Base-by-base conservation (phyloP, 2,113 vertebrate species). In the Rhea americana region DNA sequence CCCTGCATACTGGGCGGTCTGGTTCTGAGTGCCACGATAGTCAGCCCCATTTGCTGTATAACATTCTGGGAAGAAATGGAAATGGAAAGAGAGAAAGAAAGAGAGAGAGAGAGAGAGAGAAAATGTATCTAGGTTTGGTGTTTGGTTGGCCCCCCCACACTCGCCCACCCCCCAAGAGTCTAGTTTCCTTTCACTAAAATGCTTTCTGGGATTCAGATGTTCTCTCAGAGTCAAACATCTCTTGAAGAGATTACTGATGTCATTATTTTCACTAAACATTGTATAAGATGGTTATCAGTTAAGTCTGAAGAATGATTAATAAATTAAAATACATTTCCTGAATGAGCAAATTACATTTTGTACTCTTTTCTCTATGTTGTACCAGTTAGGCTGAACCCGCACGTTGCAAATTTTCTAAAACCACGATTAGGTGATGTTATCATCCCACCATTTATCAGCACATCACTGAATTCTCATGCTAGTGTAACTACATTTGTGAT, bases 1-100 rank as follows among this genome's bases (percentile, higher is more conserved):
- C 48, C 99, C 99, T 28, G 97, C 98, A 7, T 98, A 93, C 7
- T 98, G 97, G 58, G 98, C 98, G 16, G 99, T 99, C 98, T 98
- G 98, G 97, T 99, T 99, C 98, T 99, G 99, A 30, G 97, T 97
- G 66, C 99, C 99, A 95, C 99, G 97, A 94, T 99, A 99, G 97
- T 99, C 99, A 72, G 98, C 98, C 86, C 99, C 99, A 13, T 99
- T 99, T 86, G 99, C 99, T 25, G 99, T 99, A 68, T 99, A 99
- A 93, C 99, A 99, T 96, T 99, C 99, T 99, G 96, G 45, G 87
- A 89, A 95, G 66, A 95, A 81, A 88, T 5, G 47, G 62, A 97
- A 85, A 92, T 20, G 61, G 76, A 94, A 84, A 94, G 88, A 71
- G 93, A 87, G 89, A 66, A 5, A 19, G 32, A 56, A 17, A 32